Percentiles rank a stretch among this genome's conserved stretches.
Conservation (phyloP, 1,140 invertebrate genomes). For the Triops longicaudatus region DNA sequence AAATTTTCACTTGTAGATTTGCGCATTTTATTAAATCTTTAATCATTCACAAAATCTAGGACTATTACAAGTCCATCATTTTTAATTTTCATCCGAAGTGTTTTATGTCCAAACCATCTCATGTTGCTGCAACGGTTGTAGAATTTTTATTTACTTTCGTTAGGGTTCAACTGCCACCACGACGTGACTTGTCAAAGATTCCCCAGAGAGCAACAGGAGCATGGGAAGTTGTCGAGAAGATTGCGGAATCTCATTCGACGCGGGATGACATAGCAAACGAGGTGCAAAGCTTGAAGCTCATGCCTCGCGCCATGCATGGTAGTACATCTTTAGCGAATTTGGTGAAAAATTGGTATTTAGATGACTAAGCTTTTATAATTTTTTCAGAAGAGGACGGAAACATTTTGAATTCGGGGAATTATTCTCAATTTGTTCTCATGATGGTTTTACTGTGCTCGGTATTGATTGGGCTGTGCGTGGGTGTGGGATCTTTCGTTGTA, state of each 20-base stretch:
- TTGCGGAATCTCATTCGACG: not conserved
- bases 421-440: not conserved
- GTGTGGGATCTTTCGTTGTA: not conserved
- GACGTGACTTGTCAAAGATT: not conserved
- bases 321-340: not conserved
- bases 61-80: too few relatives aligned
- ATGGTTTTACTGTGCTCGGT: not conserved
- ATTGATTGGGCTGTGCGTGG: conserved; percentile 6
- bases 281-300: not conserved
- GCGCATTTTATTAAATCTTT: too few relatives aligned
- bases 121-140: too few relatives aligned
- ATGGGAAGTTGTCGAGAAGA: not conserved
- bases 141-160: too few relatives aligned
- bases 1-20: too few relatives aligned
- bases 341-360: not conserved
- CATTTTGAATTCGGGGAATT: not conserved
- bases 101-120: too few relatives aligned
- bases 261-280: not conserved
- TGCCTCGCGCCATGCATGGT: not conserved
- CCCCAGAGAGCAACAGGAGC: not conserved
- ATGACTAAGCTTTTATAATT: not conserved
- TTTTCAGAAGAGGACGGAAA: not conserved
- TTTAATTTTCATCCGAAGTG: too few relatives aligned
- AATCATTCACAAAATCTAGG: too few relatives aligned
- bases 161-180: not conserved